Evolutionary conservation across 1,140 invertebrate genomes (phyloP), one percentile per base, ranked within the genome.

Genomic region (Ladona fulva): DNA sequence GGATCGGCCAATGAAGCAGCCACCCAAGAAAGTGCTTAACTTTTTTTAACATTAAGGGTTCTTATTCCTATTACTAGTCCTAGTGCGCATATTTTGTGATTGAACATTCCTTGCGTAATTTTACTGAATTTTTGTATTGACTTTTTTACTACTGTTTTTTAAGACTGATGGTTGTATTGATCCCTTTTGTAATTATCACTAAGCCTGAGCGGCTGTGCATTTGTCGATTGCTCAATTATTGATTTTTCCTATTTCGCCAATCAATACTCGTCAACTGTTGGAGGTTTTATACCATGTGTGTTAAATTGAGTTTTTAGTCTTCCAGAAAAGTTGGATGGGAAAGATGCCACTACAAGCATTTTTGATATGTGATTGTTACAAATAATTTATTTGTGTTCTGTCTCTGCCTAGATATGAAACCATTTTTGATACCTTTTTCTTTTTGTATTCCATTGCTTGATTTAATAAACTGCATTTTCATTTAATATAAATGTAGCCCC

Each of bases 341-440:
- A 37, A 37, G 29, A 37, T 37, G 29, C 29, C 29, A 37, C 8
- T 37, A 37, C 29, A 37, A 37, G 29, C 29, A 37, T 37, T 37
- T n/a, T 37, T 37, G 29, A 37, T 37, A 37, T 37, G 29, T 37
- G 29, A 37, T 37, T 37, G 29, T 37, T 37, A 37, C n/a, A 66
- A 66, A 66, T 66, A 66, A 66, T 66, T 66, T 66, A 66, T 66
- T 66, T 66, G 52, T 66, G 52, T 66, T 66, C n/a, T 66, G 52
- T 66, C 52, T 22, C 16, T 12, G 52, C 52, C n/a, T 66, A 19
- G 16, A 66, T 66, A 66, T 16, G 52, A 66, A 66, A 66, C 29
- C 14, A 66, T 66, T 66, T 66, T 66, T 66, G 52, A 66, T 66
- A 66, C 29, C 29, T 37, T 66, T 66, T 66, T 66, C 52, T 22